Conservation (phyloP, 2,888 invertebrate genomes). For the Saturnia japonica region DNA sequence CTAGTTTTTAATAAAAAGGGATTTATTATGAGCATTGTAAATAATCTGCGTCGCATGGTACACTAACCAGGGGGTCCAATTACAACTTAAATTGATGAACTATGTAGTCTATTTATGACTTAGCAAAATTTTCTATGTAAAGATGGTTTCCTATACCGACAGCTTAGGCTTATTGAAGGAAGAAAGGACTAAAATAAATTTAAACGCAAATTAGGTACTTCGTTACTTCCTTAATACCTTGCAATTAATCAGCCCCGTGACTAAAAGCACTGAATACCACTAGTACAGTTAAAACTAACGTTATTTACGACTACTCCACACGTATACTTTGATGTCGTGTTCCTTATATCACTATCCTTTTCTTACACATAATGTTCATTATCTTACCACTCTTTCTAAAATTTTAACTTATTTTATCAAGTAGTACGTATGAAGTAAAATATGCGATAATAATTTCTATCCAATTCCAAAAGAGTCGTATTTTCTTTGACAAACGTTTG, state of each 20-base stretch:
- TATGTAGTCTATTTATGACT: not conserved
- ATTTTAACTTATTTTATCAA: not conserved
- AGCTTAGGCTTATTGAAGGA: not conserved
- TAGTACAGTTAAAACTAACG: not conserved
- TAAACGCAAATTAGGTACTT: not conserved
- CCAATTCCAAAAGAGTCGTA: not conserved
- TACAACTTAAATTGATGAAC: not conserved
- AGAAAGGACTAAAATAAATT: not conserved
- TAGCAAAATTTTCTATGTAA: not conserved
- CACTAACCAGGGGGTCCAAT: not conserved
- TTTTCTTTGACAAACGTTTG: not conserved
- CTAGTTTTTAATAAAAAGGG: not conserved
- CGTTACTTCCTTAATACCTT: not conserved
- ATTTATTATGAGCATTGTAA: not conserved
- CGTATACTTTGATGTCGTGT: conserved; percentile 5
- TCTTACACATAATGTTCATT: not conserved
- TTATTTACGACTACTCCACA: not conserved
- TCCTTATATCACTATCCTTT: not conserved
- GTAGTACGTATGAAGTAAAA: not conserved
- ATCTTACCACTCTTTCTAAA: not conserved
- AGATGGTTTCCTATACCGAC: not conserved
- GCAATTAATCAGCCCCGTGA: not conserved
- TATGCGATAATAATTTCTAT: conserved; percentile 1
- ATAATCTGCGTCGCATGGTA: not conserved
- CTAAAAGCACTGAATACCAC: conserved; percentile 11